Base-by-base conservation (phyloP, 2,797 vertebrate species). In the Sebastolobus alascanus region DNA sequence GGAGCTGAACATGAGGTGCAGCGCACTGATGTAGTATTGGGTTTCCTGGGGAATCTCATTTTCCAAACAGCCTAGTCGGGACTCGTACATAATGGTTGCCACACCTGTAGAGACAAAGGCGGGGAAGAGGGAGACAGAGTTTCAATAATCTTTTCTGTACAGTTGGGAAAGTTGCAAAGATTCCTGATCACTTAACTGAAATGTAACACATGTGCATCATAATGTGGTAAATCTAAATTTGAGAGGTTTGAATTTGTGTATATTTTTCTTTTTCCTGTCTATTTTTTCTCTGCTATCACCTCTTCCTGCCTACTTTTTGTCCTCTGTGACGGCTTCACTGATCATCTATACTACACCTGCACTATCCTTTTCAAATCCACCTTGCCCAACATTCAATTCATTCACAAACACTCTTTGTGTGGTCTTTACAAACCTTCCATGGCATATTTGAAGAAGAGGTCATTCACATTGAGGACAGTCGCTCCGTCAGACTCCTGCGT, bases 1-100 rank as follows among this genome's bases (percentile, higher is more conserved):
- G 91, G 97, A 97, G 88, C 97, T 97, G 91, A 99, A 99, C 97
- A 98, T 99, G 90, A 99, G 94, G 80, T 97, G 96, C 82, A 99
- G 94, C 1, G 97, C 97, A 52, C 87, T 77, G 1, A 98, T 99
- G 93, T 98, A 98, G 80, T 98, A 96, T 79, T 95, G 91, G 8
- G 97, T 98, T 80, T 96, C 93, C 80, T 95, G 85, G 1, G 97
- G 97, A 75, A 98, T 71, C 1, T 94, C 68, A n/a, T 96, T 95
- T 87, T 98, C 94, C 94, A 99, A 93, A 88, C 98, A 99, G 72
- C 97, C 97, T 68, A 99, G 76, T 8, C 97, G 96, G 27, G 94
- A 91, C 88, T 99, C 98, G 0, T 96, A 99, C 73, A 99, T 90
- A 89, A 99, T 95, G 76, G 96, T 95, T 2, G 98, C 96, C 83